Evolutionary conservation across 2,113 vertebrate genomes (phyloP).

Genomic region (Passer montanus): DNA sequence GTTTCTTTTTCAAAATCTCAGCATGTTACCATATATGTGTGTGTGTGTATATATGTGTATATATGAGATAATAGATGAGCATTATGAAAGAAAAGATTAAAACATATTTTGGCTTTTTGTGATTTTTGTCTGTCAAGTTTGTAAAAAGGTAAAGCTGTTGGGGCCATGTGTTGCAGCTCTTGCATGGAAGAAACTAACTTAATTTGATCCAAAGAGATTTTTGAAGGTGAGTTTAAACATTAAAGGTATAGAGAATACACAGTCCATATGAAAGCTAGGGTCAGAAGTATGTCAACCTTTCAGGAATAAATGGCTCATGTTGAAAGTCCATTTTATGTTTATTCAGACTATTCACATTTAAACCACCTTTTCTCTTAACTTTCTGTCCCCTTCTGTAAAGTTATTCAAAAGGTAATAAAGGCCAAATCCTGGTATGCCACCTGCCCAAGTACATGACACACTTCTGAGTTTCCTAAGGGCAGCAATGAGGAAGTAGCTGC

Average conservation of each 20-base stretch:
- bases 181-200: neutral
- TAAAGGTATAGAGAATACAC: neutral
- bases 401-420: neutral
- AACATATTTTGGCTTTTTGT: neutral
- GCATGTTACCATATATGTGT: neutral
- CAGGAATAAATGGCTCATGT: neutral
- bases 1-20: neutral
- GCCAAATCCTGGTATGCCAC: neutral
- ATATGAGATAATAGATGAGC: neutral
- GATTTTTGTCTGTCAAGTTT: neutral
- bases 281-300: neutral
- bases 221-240: neutral
- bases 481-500: conserved; percentile 12
- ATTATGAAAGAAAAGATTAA: neutral
- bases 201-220: neutral
- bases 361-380: neutral
- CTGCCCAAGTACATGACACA: neutral
- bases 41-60: neutral
- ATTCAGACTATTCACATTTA: neutral
- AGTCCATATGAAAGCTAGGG: neutral
- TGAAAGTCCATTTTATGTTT: neutral
- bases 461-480: conserved; percentile 22
- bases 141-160: neutral
- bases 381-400: neutral
- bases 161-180: neutral